Conservation (phyloP, 2,113 vertebrate genomes). For the Pelecanoides urinatrix region DNA sequence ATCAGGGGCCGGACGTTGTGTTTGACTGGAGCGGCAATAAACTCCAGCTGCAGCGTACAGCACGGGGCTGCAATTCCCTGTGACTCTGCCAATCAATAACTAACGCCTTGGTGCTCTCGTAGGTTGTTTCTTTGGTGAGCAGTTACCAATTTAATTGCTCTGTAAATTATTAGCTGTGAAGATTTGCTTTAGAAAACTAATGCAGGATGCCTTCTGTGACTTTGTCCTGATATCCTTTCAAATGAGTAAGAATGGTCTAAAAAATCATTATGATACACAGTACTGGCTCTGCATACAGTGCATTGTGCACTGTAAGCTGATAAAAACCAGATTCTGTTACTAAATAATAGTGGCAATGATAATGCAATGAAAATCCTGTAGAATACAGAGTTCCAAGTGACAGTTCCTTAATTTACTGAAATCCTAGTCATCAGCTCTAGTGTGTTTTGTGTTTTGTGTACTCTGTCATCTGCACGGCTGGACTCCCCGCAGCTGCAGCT, state of each 20-base stretch:
- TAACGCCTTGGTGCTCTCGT: neutral
- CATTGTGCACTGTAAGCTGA: neutral
- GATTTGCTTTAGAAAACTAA: neutral
- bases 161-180: neutral
- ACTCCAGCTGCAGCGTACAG: neutral
- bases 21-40: slow-evolving; percentile 11
- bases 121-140: neutral
- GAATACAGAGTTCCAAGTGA: neutral
- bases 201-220: neutral
- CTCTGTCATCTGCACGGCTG: no score
- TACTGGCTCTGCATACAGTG: neutral
- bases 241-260: slow-evolving; percentile 2
- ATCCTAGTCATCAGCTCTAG: neutral
- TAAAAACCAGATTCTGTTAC: neutral
- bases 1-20: neutral
- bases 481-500: neutral
- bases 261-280: neutral
- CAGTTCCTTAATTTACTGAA: neutral
- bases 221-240: slow-evolving; percentile 6
- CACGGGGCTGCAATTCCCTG: neutral
- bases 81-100: neutral
- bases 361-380: neutral
- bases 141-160: neutral
- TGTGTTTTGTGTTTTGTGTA: neutral
- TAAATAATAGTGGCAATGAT: neutral